These are phyloP conservation scores for Drosophila anomalata DNA, from an alignment of 2,888 invertebrate genomes.

Conservation along the genomic window DNA sequence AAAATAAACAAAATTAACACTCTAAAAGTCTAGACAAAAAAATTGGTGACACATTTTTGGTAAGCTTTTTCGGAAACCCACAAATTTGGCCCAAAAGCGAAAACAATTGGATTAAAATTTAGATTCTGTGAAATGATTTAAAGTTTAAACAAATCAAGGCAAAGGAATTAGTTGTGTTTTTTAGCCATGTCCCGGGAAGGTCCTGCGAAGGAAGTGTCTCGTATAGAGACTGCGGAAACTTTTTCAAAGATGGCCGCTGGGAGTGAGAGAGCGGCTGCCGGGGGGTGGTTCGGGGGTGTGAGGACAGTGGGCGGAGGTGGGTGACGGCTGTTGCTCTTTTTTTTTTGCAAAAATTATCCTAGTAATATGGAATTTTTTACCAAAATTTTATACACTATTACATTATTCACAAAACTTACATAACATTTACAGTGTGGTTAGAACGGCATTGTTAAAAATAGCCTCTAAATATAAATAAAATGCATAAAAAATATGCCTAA, in stretches of 20 bases:
- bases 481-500: too few species aligned
- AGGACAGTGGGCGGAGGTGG: constrained; percentile 6
- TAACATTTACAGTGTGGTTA: too few species aligned
- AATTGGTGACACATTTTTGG: constrained; percentile 55
- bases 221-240: constrained; percentile 37
- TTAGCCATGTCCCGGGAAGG: neutral
- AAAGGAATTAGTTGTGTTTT: neutral
- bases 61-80: constrained; percentile 59
- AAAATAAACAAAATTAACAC: constrained; percentile 31
- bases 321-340: constrained; percentile 50
- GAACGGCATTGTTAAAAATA: too few species aligned
- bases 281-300: constrained; percentile 17
- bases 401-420: too few species aligned
- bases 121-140: constrained; percentile 25
- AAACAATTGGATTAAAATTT: constrained; percentile 20
- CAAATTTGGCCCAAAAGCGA: constrained; percentile 32
- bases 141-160: constrained; percentile 30
- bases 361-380: constrained; percentile 12
- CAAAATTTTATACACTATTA: neutral
- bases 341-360: constrained; percentile 14
- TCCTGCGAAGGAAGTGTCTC: neutral
- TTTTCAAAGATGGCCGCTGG: constrained; percentile 66
- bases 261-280: constrained; percentile 30
- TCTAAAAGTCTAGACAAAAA: constrained; percentile 16
- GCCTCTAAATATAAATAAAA: too few species aligned